A percentile compares a stretch with the other conserved stretches of the same genome.
These are phyloP conservation scores for Hybos culiciformis DNA, from an alignment of 2,888 invertebrate genomes.

Conservation along the genomic window DNA sequence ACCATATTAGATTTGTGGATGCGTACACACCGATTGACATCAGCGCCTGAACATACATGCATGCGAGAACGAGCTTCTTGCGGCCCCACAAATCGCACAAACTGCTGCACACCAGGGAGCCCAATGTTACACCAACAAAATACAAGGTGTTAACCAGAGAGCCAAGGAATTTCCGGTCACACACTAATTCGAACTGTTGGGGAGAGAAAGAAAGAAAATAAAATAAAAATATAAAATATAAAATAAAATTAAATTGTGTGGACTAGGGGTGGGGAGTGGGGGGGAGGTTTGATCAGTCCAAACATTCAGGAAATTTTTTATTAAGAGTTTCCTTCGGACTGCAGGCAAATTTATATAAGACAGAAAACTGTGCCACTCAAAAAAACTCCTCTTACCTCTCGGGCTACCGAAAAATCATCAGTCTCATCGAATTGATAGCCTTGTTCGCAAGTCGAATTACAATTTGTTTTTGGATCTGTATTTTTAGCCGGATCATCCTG, in stretches of 20 bases:
- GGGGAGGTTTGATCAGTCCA: no score
- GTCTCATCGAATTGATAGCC: conserved; percentile 21
- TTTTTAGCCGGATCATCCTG: no score
- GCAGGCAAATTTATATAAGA: no score
- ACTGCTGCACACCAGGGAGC: conserved; percentile 33
- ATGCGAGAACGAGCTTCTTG: conserved; percentile 32
- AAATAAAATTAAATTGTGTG: no score
- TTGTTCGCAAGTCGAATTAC: no score
- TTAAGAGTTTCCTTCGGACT: no score
- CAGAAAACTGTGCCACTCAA: no score
- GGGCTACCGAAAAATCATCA: conserved; percentile 15
- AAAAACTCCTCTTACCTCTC: conserved; percentile 14
- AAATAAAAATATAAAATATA: neutral
- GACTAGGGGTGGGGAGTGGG: no score
- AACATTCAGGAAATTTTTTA: no score
- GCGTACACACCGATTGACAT: conserved; percentile 20
- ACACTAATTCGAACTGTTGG: conserved; percentile 31
- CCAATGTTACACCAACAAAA: conserved; percentile 32
- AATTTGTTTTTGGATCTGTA: no score
- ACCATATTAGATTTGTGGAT: conserved; percentile 26
- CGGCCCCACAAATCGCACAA: conserved; percentile 35
- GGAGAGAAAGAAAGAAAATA: neutral
- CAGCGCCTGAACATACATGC: conserved; percentile 32
- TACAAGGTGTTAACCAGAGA: conserved; percentile 30
- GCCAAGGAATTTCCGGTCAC: conserved; percentile 27